A percentile compares a stretch with the other conserved stretches of the same genome.
These are phyloP conservation scores for Microtus montanus DNA, from an alignment of 2,113 vertebrate species.

Conservation along the genomic window DNA sequence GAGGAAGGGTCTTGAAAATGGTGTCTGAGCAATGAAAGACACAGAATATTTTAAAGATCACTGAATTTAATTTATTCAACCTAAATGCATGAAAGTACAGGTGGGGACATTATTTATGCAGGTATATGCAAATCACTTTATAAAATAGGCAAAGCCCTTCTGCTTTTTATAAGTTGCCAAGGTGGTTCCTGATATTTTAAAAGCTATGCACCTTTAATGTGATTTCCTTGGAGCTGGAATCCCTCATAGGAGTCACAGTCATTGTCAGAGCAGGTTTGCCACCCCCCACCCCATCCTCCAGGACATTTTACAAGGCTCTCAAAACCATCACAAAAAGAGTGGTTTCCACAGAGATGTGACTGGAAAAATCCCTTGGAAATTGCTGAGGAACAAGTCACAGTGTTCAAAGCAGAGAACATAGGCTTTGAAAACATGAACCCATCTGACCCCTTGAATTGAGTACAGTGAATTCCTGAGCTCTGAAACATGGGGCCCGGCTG, in stretches of 20 bases:
- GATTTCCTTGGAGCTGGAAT: constrained; percentile 79
- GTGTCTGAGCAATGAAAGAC: constrained; percentile 72
- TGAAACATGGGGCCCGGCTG: constrained; percentile 82
- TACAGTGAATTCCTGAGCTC: constrained; percentile 80
- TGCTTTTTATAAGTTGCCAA: constrained; percentile 83
- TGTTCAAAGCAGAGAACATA: constrained; percentile 81
- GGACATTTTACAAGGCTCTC: constrained; percentile 75
- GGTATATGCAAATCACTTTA: constrained; percentile 84
- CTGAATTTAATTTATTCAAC: constrained; percentile 82
- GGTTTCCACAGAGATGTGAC: constrained; percentile 76
- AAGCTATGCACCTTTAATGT: constrained; percentile 80
- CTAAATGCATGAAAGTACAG: constrained; percentile 83
- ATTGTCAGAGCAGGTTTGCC: constrained; percentile 70
- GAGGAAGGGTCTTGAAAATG: constrained; percentile 68
- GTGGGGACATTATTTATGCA: constrained; percentile 84
- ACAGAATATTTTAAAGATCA: constrained; percentile 81
- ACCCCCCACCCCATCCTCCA: constrained; percentile 26
- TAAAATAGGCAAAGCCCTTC: constrained; percentile 83
- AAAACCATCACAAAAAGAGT: constrained; percentile 71
- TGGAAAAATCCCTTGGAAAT: constrained; percentile 80
- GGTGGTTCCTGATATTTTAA: constrained; percentile 84
- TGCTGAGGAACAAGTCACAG: constrained; percentile 81
- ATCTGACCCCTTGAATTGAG: constrained; percentile 79
- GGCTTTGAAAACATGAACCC: constrained; percentile 80
- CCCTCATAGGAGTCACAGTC: constrained; percentile 71